phyloP scores from a whole-genome alignment of 1,140 invertebrate genomes.

The Steinernema feltiae region DNA sequence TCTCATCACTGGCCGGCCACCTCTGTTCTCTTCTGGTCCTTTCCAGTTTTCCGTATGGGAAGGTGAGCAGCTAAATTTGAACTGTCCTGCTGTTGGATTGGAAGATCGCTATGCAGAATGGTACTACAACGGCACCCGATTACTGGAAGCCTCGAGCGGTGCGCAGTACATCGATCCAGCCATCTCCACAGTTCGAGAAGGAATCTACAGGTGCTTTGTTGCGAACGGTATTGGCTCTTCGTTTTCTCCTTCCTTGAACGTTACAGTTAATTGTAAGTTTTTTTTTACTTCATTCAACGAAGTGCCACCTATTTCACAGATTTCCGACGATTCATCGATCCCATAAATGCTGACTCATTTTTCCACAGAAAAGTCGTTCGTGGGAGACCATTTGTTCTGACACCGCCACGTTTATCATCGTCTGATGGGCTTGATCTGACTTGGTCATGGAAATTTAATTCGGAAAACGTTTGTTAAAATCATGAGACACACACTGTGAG shows the following conservation, averaged over 20 bases:
- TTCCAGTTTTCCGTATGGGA: neutral
- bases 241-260: neutral
- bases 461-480: neutral
- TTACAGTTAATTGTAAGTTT: neutral
- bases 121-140: neutral
- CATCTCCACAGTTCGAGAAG: neutral
- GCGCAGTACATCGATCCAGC: neutral
- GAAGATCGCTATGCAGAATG: neutral
- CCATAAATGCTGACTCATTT: constrained; percentile 3
- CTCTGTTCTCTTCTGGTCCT: neutral
- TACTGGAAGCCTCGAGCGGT: neutral
- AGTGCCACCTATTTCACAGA: neutral
- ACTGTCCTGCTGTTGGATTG: neutral
- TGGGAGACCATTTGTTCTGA: neutral
- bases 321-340: neutral
- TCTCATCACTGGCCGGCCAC: neutral
- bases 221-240: constrained; percentile 1
- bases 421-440: neutral
- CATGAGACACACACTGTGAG: neutral
- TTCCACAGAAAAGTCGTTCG: neutral
- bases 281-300: neutral
- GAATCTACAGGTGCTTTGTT: neutral
- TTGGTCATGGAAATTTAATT: neutral
- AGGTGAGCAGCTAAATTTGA: neutral
- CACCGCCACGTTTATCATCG: neutral